Base-by-base conservation (phyloP, 2,797 vertebrate genomes). In the Astyanax mexicanus region DNA sequence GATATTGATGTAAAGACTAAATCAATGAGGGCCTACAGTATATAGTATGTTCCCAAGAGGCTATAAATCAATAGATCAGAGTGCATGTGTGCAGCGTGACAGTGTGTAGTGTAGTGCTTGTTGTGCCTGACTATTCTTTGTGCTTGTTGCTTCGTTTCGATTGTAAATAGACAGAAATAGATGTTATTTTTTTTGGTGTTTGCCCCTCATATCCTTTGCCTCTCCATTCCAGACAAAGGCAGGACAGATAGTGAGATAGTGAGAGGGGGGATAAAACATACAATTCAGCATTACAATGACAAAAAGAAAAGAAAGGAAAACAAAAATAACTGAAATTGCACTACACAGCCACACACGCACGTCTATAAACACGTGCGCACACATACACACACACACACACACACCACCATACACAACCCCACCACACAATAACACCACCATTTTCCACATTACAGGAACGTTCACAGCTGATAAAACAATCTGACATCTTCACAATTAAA, bases 61-160 rank as follows among this genome's bases (percentile, higher is more conserved):
- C 1, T 42, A 25, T n/a, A n/a, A n/a, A n/a, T n/a, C n/a, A n/a
- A n/a, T n/a, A n/a, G n/a, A n/a, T 40, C 38, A 15, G 40, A 55
- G 60, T 17, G 47, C 38, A 82, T 47, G 52, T 80, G 83, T 44
- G 73, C 19, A 60, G 74, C 83, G 64, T 45, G 86, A 15, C 49
- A 86, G 15, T 47, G n/a, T 47, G 40, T 44, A 45, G 84, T 60
- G 68, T 37, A 81, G 65, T 60, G 85, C n/a, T n/a, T n/a, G 67
- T 89, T 92, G 90, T 89, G 89, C 89, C 89, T 83, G 81, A 80
- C 84, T 84, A 78, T 86, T 72, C 81, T 82, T 92, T 94, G 93
- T 94, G 92, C 92, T 93, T 92, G 40, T 64, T 47, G n/a, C 27
- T 62, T 66, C 23, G 80, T 84, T 86, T 67, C 89, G 85, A 90